Evolutionary conservation across 2,113 vertebrate species (phyloP), one percentile per base, ranked within the genome.

Genomic region (Laticauda laticaudata): DNA sequence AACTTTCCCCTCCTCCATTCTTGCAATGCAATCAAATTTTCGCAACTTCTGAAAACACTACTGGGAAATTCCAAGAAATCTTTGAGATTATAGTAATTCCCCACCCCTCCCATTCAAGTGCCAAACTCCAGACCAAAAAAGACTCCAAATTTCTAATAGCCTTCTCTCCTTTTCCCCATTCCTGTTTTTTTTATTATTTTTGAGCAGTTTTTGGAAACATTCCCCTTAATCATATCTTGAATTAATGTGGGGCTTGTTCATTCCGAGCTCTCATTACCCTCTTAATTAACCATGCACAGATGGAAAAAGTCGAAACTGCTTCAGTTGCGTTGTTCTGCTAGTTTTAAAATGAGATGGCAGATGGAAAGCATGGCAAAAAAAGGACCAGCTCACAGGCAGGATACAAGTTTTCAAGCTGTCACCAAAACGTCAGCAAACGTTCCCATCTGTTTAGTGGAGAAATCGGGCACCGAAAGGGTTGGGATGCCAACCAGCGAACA

Each of bases 211-310:
- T 97, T 93, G 96, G 96, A 95, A 95, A 96, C 95, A 97, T 95
- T 97, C 97, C 96, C 96, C 97, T 98, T 98, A 98, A 98, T 98
- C 97, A 97, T 98, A 98, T 97, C 98, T 97, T 98, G 98, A 98
- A 98, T 98, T 98, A 98, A 98, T 98, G 97, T 97, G 97, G 96
- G 95, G 94, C 97, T 98, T 97, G 97, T 98, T 98, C 97, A 97
- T 97, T 97, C 97, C 59, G 96, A 97, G 97, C 98, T 98, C 98
- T 98, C 98, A 98, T 98, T 98, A 98, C 98, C 98, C 98, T 98
- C 98, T 98, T 98, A 98, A 98, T 98, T 98, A 98, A 98, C 98
- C 98, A 97, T 95, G 97, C 98, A 98, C 98, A 98, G 98, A 98
- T 98, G 98, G 98, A 98, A 98, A 98, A 98, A 98, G 98, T 98